Base-by-base conservation (phyloP, 2,113 vertebrate species). In the Pluvianellus socialis region DNA sequence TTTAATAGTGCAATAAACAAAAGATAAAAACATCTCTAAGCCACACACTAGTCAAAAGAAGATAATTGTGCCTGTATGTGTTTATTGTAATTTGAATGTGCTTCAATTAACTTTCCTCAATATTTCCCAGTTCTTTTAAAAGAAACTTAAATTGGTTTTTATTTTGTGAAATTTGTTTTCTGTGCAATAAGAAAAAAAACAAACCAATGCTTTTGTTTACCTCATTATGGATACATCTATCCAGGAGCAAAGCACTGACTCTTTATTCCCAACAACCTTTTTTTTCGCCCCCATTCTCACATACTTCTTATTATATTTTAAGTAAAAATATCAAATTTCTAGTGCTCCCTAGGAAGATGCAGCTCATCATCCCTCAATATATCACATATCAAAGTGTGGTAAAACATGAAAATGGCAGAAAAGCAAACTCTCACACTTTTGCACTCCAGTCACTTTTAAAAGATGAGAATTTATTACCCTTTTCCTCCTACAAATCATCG, bases 51-150 rank as follows among this genome's bases (percentile, higher is more conserved):
- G 97, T 98, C 97, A 96, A 97, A 97, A 98, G 97, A 95, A 98
- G 97, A 98, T 98, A 98, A 98, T 97, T 97, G 97, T 97, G 96
- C 92, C 96, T 97, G 92, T 96, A 93, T 75, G 63, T 98, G 95
- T 97, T 98, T 97, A 98, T 97, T 98, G 98, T 97, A 96, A 96
- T 98, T 96, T 94, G 95, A 98, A 98, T 98, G 97, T 94, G 96
- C 97, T 98, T 97, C 98, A 98, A 98, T 98, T 98, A 98, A 98
- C 98, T 98, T 98, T 92, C 95, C 97, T 97, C 97, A 98, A 97
- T 98, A 98, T 98, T 98, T 98, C 95, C 95, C 86, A 96, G 91
- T 97, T 98, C 97, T 94, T 97, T 96, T 92, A 97, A 97, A 98
- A 97, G 96, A 98, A 98, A 98, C 97, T 98, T 98, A 98, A 98